Evolutionary conservation across 2,113 vertebrate genomes (phyloP).

Genomic region (Neogale vison): DNA sequence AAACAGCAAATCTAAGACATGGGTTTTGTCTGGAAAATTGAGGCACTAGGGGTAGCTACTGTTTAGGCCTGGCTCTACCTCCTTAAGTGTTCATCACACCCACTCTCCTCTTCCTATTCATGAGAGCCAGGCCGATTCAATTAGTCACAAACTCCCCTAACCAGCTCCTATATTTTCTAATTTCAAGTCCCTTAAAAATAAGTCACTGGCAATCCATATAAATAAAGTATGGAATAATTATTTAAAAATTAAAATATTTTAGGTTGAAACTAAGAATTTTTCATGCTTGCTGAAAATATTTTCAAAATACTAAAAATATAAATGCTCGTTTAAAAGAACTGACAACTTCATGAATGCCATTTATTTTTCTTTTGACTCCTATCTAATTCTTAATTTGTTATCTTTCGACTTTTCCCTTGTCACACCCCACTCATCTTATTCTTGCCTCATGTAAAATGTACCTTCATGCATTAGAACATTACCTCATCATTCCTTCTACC

Average conservation of each 20-base stretch:
- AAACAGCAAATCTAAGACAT: neutral
- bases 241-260: neutral
- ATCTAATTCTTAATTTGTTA: neutral
- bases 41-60: neutral
- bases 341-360: neutral
- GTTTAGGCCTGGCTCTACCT: neutral
- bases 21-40: neutral
- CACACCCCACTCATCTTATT: neutral
- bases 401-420: neutral
- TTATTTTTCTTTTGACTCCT: neutral
- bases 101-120: neutral
- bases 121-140: neutral
- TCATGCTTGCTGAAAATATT: neutral
- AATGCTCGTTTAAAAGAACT: neutral
- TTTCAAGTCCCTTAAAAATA: neutral
- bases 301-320: slow-evolving; percentile 14
- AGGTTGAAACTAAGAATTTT: neutral
- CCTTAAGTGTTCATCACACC: neutral
- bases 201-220: neutral
- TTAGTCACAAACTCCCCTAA: neutral
- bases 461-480: neutral
- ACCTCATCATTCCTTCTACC: neutral
- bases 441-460: neutral
- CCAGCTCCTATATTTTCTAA: neutral
- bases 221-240: neutral